phyloP scores from a whole-genome alignment of 2,113 vertebrate genomes.

The Maccullochella peelii region DNA sequence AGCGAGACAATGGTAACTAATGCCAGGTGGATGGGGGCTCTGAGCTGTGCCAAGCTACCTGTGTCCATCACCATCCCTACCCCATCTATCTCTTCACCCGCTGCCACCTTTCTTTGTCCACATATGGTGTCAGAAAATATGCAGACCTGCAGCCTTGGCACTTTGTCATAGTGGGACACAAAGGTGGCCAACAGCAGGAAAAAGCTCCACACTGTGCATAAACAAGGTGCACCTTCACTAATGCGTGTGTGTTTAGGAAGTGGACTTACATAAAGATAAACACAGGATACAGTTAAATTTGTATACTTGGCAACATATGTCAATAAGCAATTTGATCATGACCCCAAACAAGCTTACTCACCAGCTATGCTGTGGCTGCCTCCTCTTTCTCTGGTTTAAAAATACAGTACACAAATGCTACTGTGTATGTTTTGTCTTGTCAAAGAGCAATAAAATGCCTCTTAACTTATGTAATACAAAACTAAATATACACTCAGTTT shows the following conservation, averaged over 20 bases:
- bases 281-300: constrained; percentile 12
- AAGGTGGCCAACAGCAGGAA: constrained; percentile 66
- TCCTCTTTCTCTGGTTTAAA: constrained; percentile 16
- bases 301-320: constrained; percentile 41
- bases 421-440: constrained; percentile 7
- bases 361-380: background rate
- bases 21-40: constrained; percentile 66
- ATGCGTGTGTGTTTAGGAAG: background rate
- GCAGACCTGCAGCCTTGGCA: constrained; percentile 68
- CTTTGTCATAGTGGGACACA: constrained; percentile 59
- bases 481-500: background rate
- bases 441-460: constrained; percentile 2
- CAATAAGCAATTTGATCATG: constrained; percentile 44
- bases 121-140: constrained; percentile 56
- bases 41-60: constrained; percentile 62
- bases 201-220: constrained; percentile 60
- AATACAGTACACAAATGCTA: constrained; percentile 19
- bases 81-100: constrained; percentile 59
- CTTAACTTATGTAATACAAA: background rate
- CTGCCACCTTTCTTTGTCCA: constrained; percentile 67
- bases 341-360: constrained; percentile 45
- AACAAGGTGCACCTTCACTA: constrained; percentile 35
- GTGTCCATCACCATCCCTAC: constrained; percentile 61
- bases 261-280: constrained; percentile 14
- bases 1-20: constrained; percentile 68